Evolutionary conservation across 2,888 invertebrate genomes (phyloP).

Genomic region (Drosophila melanocephala): DNA sequence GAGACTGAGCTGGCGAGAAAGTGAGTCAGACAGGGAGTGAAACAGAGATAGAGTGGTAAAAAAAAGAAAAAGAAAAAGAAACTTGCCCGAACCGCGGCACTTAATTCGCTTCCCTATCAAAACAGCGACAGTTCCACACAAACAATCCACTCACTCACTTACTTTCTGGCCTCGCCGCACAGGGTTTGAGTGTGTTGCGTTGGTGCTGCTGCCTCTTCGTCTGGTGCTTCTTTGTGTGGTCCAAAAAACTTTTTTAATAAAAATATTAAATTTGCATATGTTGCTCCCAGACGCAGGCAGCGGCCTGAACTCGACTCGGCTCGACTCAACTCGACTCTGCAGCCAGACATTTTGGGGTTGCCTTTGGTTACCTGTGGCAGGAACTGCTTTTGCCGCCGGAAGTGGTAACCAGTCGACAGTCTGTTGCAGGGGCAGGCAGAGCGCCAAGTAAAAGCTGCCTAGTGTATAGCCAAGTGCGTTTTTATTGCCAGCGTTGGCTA

Average conservation of each 20-base stretch:
- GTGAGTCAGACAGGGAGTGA: constrained; percentile 7
- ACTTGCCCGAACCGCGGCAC: constrained; percentile 65
- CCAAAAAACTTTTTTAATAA: constrained; percentile 79
- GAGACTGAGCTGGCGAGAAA: not conserved
- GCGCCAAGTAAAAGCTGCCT: constrained; percentile 4
- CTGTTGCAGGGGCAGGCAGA: constrained; percentile 9
- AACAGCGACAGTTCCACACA: constrained; percentile 51
- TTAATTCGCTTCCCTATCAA: constrained; percentile 77
- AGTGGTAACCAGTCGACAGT: constrained; percentile 67
- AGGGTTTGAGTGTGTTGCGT: constrained; percentile 25
- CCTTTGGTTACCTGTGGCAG: constrained; percentile 72
- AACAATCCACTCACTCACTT: constrained; percentile 3
- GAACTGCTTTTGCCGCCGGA: constrained; percentile 69
- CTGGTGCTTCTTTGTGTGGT: constrained; percentile 58
- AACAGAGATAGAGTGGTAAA: not conserved
- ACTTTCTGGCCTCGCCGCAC: not conserved
- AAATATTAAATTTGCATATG: constrained; percentile 82
- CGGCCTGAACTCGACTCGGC: constrained; percentile 16
- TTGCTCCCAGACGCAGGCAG: constrained; percentile 58
- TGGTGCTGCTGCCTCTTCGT: constrained; percentile 20
- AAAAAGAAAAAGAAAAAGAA: constrained; percentile 16
- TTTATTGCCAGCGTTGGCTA: constrained; percentile 57
- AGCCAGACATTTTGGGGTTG: constrained; percentile 68
- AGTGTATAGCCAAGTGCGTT: constrained; percentile 56
- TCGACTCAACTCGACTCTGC: constrained; percentile 20